Conservation (phyloP, 2,888 invertebrate genomes). For the Lepidochitona cinerea region DNA sequence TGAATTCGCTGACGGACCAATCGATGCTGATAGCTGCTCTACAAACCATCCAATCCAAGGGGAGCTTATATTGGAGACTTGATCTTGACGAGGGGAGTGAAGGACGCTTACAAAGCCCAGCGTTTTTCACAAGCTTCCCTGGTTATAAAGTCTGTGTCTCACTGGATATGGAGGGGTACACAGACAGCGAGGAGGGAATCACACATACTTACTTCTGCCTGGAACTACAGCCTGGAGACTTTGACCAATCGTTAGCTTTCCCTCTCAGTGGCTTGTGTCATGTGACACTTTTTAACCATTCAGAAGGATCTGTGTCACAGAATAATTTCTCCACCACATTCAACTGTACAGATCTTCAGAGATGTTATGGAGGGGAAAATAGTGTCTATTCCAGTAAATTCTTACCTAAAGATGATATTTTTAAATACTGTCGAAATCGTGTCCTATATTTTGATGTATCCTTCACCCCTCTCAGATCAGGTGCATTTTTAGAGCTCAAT, state of each 20-base stretch:
- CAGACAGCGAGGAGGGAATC: slow-evolving; percentile 26
- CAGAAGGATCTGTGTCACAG: not conserved
- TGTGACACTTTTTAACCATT: slow-evolving; percentile 4
- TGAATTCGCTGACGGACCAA: too few relatives aligned
- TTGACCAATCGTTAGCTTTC: slow-evolving; percentile 44
- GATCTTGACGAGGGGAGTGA: not conserved
- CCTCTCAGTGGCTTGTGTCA: slow-evolving; percentile 33
- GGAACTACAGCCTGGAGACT: slow-evolving; percentile 43
- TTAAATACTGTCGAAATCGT: not conserved
- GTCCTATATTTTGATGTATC: not conserved
- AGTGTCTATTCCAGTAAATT: not conserved
- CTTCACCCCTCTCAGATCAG: not conserved
- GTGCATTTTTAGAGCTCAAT: too few relatives aligned
- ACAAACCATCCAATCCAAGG: not conserved
- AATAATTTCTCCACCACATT: not conserved
- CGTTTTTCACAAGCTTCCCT: slow-evolving; percentile 52
- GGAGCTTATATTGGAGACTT: not conserved
- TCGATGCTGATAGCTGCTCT: not conserved
- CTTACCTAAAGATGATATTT: not conserved
- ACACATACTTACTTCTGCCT: slow-evolving; percentile 39
- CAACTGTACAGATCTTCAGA: not conserved
- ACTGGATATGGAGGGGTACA: slow-evolving; percentile 39
- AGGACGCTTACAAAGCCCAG: slow-evolving; percentile 22
- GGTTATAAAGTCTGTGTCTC: slow-evolving; percentile 46
- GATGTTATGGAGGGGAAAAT: not conserved